A percentile compares a stretch with the other conserved stretches of the same genome.
phyloP scores from a whole-genome alignment of 2,797 vertebrate genomes.

The Echiichthys vipera region DNA sequence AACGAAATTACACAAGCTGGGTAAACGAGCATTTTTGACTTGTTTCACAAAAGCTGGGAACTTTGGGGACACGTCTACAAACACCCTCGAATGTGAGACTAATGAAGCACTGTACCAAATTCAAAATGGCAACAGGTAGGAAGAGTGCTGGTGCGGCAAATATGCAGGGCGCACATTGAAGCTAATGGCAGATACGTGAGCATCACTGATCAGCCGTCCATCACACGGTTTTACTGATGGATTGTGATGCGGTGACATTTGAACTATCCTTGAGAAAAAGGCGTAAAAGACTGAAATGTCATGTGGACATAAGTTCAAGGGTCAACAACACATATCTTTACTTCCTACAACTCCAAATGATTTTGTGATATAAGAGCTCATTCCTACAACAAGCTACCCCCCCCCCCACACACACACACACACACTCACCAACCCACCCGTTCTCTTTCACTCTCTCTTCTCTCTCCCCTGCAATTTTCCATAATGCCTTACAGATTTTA shows the following conservation, averaged over 20 bases:
- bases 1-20: constrained; percentile 52
- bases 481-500: constrained; percentile 84
- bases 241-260: constrained; percentile 26
- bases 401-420: constrained; percentile 34
- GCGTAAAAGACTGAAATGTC: not conserved
- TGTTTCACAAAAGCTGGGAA: constrained; percentile 32
- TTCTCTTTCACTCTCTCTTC: constrained; percentile 70
- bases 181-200: not conserved
- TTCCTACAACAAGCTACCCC: constrained; percentile 29
- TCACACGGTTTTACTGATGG: not conserved
- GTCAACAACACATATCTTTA: constrained; percentile 18
- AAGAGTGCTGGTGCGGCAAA: not conserved
- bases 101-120: not conserved
- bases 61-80: constrained; percentile 10
- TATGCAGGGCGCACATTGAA: not conserved
- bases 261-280: constrained; percentile 13
- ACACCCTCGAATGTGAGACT: constrained; percentile 4
- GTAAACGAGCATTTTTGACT: constrained; percentile 43
- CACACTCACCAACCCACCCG: constrained; percentile 57
- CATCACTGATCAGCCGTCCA: not conserved
- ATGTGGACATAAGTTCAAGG: not conserved
- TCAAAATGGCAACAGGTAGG: constrained; percentile 61
- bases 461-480: constrained; percentile 78
- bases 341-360: constrained; percentile 42
- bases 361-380: constrained; percentile 57